A percentile compares a stretch with the other conserved stretches of the same genome.
phyloP scores from a whole-genome alignment of 1,140 invertebrate species.

The Cotesia vestalis region DNA sequence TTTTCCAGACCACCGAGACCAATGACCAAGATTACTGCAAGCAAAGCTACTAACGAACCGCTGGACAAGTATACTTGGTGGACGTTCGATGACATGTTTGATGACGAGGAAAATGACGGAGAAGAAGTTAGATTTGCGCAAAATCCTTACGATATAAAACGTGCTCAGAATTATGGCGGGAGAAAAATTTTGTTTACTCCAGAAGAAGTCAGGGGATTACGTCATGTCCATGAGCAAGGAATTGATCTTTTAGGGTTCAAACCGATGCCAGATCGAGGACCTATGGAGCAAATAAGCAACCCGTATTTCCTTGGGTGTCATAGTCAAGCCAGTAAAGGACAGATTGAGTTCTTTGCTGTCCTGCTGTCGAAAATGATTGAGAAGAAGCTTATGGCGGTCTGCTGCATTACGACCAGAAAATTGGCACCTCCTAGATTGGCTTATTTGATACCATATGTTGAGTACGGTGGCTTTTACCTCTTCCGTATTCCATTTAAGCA shows the following conservation, averaged over 20 bases:
- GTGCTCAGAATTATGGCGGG: slow-evolving; percentile 26
- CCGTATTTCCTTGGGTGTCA: slow-evolving; percentile 40
- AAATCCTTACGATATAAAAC: neutral
- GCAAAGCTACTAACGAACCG: slow-evolving; percentile 43
- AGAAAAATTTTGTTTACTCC: slow-evolving; percentile 39
- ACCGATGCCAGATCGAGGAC: slow-evolving; percentile 37
- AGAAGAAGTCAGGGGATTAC: slow-evolving; percentile 34
- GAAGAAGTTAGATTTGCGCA: neutral
- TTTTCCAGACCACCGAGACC: slow-evolving; percentile 21
- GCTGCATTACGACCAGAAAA: slow-evolving; percentile 36
- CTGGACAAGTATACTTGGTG: slow-evolving; percentile 34
- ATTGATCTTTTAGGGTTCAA: slow-evolving; percentile 48
- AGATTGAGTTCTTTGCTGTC: slow-evolving; percentile 46
- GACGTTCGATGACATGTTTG: neutral
- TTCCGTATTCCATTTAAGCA: slow-evolving; percentile 45
- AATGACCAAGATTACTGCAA: slow-evolving; percentile 23
- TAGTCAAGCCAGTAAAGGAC: slow-evolving; percentile 37
- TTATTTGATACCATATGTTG: slow-evolving; percentile 43
- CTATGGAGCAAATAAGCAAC: slow-evolving; percentile 40
- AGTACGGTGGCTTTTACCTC: slow-evolving; percentile 50
- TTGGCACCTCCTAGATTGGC: slow-evolving; percentile 39
- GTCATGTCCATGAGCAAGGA: slow-evolving; percentile 13
- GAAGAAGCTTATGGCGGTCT: slow-evolving; percentile 46
- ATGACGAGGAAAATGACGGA: slow-evolving; percentile 16
- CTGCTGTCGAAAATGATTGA: slow-evolving; percentile 43